Base-by-base conservation (phyloP, 2,113 vertebrate species). In the Noturus placidus region DNA sequence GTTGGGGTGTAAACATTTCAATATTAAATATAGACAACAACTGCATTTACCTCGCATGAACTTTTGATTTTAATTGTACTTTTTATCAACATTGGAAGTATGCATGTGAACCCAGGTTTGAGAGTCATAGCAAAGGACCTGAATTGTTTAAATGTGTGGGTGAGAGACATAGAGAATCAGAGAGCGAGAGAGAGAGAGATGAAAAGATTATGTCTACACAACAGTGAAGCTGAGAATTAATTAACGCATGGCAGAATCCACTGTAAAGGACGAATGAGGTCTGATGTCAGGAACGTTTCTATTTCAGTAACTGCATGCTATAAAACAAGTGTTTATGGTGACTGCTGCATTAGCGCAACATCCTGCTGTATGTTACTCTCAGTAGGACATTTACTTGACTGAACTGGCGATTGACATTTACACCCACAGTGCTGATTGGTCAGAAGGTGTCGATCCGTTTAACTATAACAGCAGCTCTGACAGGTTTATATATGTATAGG, bases 221-320 rank as follows among this genome's bases (percentile, higher is more conserved):
- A 22, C 83, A 15, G 8, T n/a, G 52, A 38, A 25, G 83, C 69
- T n/a, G 30, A 22, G 67, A 11, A 54, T 83, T 78, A 65, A 89
- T 83, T 78, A 83, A 52, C 20, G 4, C 14, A 22, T 22, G 11
- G 5, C 42, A 50, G 10, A 46, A 42, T 78, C 46, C 52, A 27
- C n/a, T 2, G 22, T 38, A 7, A 5, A 13, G 25, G 25, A 77
- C 4, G 10, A 74, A 22, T 74, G 35, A 74, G 17, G 33, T 54
- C 13, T 56, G 30, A 22, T n/a, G 22, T 76, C 56, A 61, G 33
- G 14, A 30, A 46, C 20, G 38, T 25, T 46, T 65, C 59, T 65
- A 65, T 56, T 84, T 57, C 52, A 72, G 50, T 25, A 50, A 50
- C 42, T 50, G 50, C 11, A 17, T 15, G 14, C 38, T 52, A 1